A percentile compares a stretch with the other conserved stretches of the same genome.
Evolutionary conservation across 2,113 vertebrate species (phyloP).

Genomic region (Mus spicilegus): DNA sequence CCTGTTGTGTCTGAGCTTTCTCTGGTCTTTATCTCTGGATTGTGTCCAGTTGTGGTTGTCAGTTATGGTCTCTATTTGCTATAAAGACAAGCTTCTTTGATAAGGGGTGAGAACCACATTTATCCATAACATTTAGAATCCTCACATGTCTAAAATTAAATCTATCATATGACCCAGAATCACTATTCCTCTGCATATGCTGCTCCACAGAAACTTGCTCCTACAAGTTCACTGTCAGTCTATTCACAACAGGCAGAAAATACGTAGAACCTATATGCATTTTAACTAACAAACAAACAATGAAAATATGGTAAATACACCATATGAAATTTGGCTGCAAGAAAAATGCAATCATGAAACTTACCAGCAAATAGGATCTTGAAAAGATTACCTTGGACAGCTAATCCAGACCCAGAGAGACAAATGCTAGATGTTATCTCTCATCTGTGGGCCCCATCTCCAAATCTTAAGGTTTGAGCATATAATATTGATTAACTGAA

Average conservation of each 20-base stretch:
- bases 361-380: neutral
- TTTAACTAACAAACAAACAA: neutral
- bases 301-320: neutral
- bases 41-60: neutral
- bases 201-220: neutral
- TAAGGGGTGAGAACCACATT: neutral
- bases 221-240: too few species aligned
- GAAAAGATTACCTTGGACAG: neutral
- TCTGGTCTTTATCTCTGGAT: neutral
- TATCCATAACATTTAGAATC: neutral
- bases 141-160: neutral
- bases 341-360: neutral
- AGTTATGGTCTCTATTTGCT: neutral
- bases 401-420: neutral
- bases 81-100: neutral
- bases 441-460: neutral
- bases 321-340: neutral
- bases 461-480: neutral
- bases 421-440: neutral
- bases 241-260: neutral
- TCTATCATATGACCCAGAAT: neutral
- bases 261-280: neutral
- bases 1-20: neutral
- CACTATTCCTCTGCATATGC: neutral
- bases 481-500: neutral